These are phyloP conservation scores for Lucilia sericata DNA, from an alignment of 1,140 invertebrate species.

Conservation along the genomic window DNA sequence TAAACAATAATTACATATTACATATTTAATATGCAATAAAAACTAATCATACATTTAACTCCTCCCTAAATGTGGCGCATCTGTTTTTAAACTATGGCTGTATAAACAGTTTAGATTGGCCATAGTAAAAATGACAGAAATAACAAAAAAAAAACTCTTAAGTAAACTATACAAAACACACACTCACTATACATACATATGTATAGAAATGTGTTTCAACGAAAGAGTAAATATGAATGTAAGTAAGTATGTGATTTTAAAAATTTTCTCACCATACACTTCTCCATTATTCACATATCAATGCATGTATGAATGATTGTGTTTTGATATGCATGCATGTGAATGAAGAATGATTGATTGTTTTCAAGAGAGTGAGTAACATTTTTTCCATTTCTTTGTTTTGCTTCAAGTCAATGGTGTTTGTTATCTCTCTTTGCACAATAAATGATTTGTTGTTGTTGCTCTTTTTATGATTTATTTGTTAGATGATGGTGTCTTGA, in stretches of 20 bases:
- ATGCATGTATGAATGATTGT: background rate
- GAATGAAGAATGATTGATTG: conserved; percentile 42
- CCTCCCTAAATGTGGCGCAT: background rate
- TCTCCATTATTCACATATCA: no score
- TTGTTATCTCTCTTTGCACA: conserved; percentile 12
- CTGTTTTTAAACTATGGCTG: conserved; percentile 16
- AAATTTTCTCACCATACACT: no score
- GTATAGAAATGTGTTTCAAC: no score
- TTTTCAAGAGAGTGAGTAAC: conserved; percentile 33
- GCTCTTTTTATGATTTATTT: background rate
- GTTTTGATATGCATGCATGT: conserved; percentile 9
- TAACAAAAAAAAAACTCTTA: background rate
- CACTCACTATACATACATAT: background rate
- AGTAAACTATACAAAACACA: background rate
- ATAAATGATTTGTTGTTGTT: conserved; percentile 9
- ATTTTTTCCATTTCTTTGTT: background rate
- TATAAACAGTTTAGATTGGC: conserved; percentile 23
- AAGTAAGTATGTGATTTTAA: no score
- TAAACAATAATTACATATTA: no score
- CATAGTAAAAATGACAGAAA: background rate
- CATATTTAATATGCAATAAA: no score
- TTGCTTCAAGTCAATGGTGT: background rate
- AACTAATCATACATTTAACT: no score
- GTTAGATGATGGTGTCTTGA: conserved; percentile 20
- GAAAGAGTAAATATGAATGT: no score